Evolutionary conservation across 2,797 vertebrate species (phyloP).

Genomic region (Tenualosa thibaudeaui): DNA sequence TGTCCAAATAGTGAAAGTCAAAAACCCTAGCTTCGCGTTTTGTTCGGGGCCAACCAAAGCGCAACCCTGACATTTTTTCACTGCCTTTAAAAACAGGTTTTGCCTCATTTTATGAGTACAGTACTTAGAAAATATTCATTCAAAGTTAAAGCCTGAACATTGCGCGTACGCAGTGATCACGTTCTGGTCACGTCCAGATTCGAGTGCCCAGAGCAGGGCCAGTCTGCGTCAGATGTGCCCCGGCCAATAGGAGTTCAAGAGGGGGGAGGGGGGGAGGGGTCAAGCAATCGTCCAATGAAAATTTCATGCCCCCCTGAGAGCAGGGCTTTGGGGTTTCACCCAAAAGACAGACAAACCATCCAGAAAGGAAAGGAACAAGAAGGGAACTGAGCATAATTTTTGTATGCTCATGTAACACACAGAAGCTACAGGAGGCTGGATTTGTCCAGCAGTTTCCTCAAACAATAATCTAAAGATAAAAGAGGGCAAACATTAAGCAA

Average conservation of each 20-base stretch:
- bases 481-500: neutral
- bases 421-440: constrained; percentile 1
- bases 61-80: constrained; percentile 66
- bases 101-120: constrained; percentile 82
- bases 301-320: constrained; percentile 7
- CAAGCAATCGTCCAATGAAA: constrained; percentile 26
- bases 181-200: constrained; percentile 32
- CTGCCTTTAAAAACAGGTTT: constrained; percentile 67
- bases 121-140: constrained; percentile 68
- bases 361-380: constrained; percentile 2
- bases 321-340: constrained; percentile 42
- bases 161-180: constrained; percentile 30
- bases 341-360: constrained; percentile 31
- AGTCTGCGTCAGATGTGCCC: constrained; percentile 31
- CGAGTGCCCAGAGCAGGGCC: constrained; percentile 26
- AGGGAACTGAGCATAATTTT: constrained; percentile 27
- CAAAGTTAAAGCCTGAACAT: constrained; percentile 35
- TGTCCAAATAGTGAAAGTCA: constrained; percentile 30
- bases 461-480: constrained; percentile 12
- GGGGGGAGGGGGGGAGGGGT: neutral
- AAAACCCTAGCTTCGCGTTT: constrained; percentile 71
- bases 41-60: constrained; percentile 55
- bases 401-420: constrained; percentile 11
- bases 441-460: constrained; percentile 10
- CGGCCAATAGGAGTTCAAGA: constrained; percentile 47